A percentile compares a stretch with the other conserved stretches of the same genome.
phyloP scores from a whole-genome alignment of 2,113 vertebrate species.

The Halcyon senegalensis region DNA sequence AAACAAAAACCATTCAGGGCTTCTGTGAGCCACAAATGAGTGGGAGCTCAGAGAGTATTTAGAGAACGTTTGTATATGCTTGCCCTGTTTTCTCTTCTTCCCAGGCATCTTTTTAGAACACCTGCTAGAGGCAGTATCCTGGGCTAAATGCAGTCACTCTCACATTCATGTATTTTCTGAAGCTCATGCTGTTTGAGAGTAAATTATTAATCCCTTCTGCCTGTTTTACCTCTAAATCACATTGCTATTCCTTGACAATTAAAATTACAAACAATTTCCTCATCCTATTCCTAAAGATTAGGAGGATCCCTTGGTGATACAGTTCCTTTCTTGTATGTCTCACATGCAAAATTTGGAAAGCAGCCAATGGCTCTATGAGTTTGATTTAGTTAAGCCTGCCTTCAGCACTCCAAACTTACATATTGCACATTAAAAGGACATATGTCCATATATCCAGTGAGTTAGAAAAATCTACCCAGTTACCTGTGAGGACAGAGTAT shows the following conservation, averaged over 20 bases:
- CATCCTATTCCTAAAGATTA: neutral
- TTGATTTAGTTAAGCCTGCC: neutral
- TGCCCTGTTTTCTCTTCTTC: neutral
- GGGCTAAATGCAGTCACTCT: neutral
- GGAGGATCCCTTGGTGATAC: neutral
- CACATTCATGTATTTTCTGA: neutral
- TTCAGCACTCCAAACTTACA: neutral
- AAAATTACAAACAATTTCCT: conserved; percentile 21
- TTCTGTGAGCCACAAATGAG: neutral
- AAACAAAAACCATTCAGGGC: neutral
- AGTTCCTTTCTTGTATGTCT: neutral
- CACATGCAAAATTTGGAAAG: neutral
- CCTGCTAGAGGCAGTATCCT: neutral
- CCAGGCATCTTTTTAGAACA: neutral
- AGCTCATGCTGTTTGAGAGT: neutral
- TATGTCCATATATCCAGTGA: neutral
- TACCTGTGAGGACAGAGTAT: neutral
- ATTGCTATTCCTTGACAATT: neutral
- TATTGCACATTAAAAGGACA: neutral
- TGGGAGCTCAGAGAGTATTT: neutral
- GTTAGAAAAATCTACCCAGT: neutral
- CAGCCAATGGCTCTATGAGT: neutral
- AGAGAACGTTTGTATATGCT: neutral
- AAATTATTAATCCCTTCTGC: neutral
- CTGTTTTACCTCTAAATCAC: neutral